Conservation (phyloP, 64 coral and sea anemone genomes). For the Orbicella faveolata region DNA sequence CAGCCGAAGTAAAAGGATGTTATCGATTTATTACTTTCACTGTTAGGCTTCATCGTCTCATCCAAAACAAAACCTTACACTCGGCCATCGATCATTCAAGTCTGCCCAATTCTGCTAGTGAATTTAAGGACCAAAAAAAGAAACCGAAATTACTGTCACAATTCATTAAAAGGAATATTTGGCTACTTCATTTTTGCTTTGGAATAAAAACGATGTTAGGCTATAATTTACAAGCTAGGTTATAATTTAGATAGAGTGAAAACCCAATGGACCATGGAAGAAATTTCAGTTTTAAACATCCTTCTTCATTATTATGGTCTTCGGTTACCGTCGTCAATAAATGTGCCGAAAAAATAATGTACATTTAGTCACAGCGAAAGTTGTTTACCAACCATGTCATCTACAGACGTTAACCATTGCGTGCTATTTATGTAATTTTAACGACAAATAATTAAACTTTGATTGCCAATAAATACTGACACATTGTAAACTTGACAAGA, state of each 20-base stretch:
- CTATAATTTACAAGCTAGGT: background rate
- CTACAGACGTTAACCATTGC: background rate
- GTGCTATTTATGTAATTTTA: background rate
- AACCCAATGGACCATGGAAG: background rate
- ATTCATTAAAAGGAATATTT: background rate
- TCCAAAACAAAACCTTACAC: too few species aligned
- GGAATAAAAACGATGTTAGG: background rate
- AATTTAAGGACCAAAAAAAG: background rate
- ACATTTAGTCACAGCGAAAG: background rate
- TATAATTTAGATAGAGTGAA: background rate
- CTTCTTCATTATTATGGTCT: too few species aligned
- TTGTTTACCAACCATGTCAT: background rate
- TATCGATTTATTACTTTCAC: too few species aligned
- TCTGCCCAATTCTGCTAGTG: background rate
- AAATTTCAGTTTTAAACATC: too few species aligned
- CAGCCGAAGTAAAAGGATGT: too few species aligned
- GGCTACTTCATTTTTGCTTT: background rate
- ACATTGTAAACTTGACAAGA: background rate
- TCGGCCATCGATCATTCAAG: background rate
- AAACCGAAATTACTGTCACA: background rate
- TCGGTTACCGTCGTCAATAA: too few species aligned
- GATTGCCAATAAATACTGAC: background rate
- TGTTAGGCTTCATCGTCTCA: too few species aligned
- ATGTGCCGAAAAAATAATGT: too few species aligned
- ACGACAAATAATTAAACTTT: conserved; percentile 3